Evolutionary conservation across 2,888 invertebrate species (phyloP), one percentile per base, ranked within the genome.

Genomic region (Dolichopus griseipennis): DNA sequence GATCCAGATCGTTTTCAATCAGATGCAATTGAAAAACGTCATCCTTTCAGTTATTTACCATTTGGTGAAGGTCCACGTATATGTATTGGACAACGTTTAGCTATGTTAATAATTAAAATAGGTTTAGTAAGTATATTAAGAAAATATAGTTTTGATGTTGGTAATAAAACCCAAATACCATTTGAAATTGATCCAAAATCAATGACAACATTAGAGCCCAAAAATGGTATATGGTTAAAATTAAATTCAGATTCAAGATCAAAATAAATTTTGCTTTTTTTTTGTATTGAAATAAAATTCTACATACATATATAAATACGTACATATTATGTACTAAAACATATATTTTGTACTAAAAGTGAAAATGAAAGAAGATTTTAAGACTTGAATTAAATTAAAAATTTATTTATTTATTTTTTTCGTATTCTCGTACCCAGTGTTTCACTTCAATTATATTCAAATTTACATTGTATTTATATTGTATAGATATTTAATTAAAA

Each of bases 1-100:
- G 76, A 79, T 67, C 82, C 82, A 0, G 78, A 81, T 65, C 71
- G 87, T 73, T 87, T 87, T 75, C 75, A 80, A 0, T 75, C 81
- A 9, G 84, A 84, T 72, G 83, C 83, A 65, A 84, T 84, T 70
- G 76, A 81, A 0, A 81, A 79, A 65, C 74, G 85, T 69, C 83
- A 83, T 70, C 69, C 74, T 2, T 72, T 72, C 68, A 34, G 72
- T 1, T 75, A 71, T 68, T 34, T 75, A 21, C 73, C 74, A 15
- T 75, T 76, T 66, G 75, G 74, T 61, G 73, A 72, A 33, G 75
- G 75, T 18, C 74, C 73, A 33, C 72, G 74, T 5, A 71, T 65
- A 41, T 75, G 75, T 64, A 72, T 75, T 67, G 74, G 72, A 3
- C 65, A 71, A 61, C 71, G 75, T 61, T 61, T 75, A 62, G 72